Evolutionary conservation across 1,140 invertebrate species (phyloP), one percentile per base, ranked within the genome.

Genomic region (Orussus abietinus): DNA sequence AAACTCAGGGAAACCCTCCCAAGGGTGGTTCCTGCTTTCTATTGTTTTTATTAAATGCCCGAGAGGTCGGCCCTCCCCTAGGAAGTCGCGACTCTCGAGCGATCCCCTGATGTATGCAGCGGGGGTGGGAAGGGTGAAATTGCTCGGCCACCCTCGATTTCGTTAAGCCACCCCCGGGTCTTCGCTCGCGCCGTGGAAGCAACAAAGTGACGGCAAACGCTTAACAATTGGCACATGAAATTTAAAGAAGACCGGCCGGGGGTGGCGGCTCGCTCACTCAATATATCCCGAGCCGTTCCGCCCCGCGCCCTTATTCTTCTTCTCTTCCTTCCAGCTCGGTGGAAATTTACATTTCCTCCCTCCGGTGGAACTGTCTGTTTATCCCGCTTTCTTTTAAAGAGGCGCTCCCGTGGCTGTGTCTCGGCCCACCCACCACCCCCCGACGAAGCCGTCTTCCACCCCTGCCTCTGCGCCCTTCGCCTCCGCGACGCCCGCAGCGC

Each of bases 291-390:
- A 56, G 52, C 43, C 55, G 51, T 62, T 67, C 56, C n/a, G n/a
- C n/a, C n/a, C n/a, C n/a, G 58, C 64, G 69, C 69, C 67, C 65
- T 72, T 67, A 73, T 72, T 70, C 67, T 67, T 70, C 66, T 64
- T 62, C 66, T 63, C 64, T 60, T 66, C 57, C 59, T 69, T 73
- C 68, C 70, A 68, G 53, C 59, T 72, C 69, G 62, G 51, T 72
- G 66, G 53, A 72, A 73, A 74, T 74, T 73, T 74, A 74, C 72
- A 72, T 74, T 72, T 69, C 62, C 64, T 69, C 58, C 62, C 58
- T 38, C 13, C 26, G 51, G 54, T 53, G 53, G 53, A 69, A 67
- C 70, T 72, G 66, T 70, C 68, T 72, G 69, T 71, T 72, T 70
- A 70, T 70, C 67, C 66, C 65, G 63, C 59, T 70, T 71, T 71